These are phyloP conservation scores for Cryptophagus acutangulus DNA, from an alignment of 2,888 invertebrate species.

Conservation along the genomic window DNA sequence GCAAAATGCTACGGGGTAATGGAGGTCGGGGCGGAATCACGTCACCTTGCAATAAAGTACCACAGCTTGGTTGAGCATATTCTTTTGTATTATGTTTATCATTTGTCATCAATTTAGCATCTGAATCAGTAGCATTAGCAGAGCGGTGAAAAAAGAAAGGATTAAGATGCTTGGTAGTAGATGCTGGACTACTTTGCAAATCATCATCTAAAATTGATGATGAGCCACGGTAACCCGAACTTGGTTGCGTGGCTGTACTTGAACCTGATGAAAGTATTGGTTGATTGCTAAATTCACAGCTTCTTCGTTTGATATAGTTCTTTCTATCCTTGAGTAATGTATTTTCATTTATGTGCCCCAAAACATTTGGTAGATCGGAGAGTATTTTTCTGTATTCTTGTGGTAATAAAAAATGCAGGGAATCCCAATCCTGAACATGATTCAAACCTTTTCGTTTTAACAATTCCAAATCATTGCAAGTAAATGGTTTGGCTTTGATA, in stretches of 20 bases:
- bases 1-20: slow-evolving; percentile 66
- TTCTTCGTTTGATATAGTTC: slow-evolving; percentile 53
- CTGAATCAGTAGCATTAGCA: slow-evolving; percentile 69
- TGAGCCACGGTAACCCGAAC: slow-evolving; percentile 81
- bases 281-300: slow-evolving; percentile 55
- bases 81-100: slow-evolving; percentile 50
- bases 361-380: slow-evolving; percentile 74
- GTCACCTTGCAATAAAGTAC: slow-evolving; percentile 58
- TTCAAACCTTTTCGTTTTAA: slow-evolving; percentile 74
- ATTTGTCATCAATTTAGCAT: slow-evolving; percentile 61
- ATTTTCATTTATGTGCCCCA: slow-evolving; percentile 59
- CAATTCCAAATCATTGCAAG: slow-evolving; percentile 76
- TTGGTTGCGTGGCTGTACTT: slow-evolving; percentile 72
- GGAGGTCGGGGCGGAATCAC: slow-evolving; percentile 66
- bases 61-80: slow-evolving; percentile 56
- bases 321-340: slow-evolving; percentile 51
- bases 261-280: slow-evolving; percentile 62
- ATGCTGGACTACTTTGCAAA: slow-evolving; percentile 63
- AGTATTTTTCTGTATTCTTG: slow-evolving; percentile 75
- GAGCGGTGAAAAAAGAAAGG: slow-evolving; percentile 79
- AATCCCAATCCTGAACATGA: slow-evolving; percentile 92
- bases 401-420: slow-evolving; percentile 81
- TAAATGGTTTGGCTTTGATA: slow-evolving; percentile 61
- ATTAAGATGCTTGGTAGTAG: slow-evolving; percentile 58
- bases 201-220: slow-evolving; percentile 76